These are phyloP conservation scores for Spea hammondii DNA, from an alignment of 2,797 vertebrate species.

Conservation along the genomic window DNA sequence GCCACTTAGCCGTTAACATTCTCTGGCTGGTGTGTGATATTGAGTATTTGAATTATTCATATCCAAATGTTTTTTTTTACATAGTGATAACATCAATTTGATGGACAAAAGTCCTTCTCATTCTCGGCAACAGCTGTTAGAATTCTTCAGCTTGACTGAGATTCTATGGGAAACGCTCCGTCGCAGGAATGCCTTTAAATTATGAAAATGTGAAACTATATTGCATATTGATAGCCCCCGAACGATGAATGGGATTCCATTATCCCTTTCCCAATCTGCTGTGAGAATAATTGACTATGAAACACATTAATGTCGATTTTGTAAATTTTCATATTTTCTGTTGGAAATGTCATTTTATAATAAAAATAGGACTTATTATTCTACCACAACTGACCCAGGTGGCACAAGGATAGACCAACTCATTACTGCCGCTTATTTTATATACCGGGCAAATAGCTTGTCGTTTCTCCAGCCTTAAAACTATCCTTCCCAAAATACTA, in stretches of 20 bases:
- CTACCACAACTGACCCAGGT: too few species aligned
- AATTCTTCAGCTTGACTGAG: not conserved
- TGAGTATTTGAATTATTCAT: slow-evolving; percentile 7
- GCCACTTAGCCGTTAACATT: not conserved
- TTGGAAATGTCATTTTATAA: too few species aligned
- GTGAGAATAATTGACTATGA: not conserved
- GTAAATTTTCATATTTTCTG: too few species aligned
- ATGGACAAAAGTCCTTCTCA: not conserved
- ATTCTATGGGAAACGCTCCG: not conserved
- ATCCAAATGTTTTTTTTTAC: not conserved
- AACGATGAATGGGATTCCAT: not conserved
- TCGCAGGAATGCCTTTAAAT: not conserved
- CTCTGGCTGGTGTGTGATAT: not conserved
- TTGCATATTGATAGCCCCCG: not conserved
- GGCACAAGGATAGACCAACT: too few species aligned
- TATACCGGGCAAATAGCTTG: too few species aligned
- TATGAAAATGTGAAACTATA: not conserved
- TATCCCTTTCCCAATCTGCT: not conserved
- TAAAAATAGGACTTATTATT: too few species aligned
- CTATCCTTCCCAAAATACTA: too few species aligned
- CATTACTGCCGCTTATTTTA: too few species aligned
- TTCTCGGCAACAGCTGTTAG: not conserved
- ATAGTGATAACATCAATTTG: not conserved
- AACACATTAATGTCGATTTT: too few species aligned
- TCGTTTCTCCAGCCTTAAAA: too few species aligned